These are phyloP conservation scores for Lasioglossum malachurum DNA, from an alignment of 2,888 invertebrate genomes.

Conservation along the genomic window DNA sequence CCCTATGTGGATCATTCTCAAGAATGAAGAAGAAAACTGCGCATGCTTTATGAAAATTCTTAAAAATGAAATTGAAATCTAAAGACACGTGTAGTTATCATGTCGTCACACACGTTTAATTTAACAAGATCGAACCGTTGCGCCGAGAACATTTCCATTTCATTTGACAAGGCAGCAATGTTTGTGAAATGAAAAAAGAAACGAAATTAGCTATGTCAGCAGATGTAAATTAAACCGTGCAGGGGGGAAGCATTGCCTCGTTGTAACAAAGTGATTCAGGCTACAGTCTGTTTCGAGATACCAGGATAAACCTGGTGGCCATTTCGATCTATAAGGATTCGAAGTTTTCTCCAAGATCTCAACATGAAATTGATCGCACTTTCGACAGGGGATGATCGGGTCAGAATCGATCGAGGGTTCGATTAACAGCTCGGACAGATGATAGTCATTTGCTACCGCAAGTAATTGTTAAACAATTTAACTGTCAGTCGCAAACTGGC, in stretches of 20 bases:
- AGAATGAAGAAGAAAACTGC: no score
- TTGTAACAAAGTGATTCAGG: background rate
- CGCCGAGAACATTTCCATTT: no score
- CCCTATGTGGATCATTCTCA: no score
- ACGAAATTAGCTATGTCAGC: no score
- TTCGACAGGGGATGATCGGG: background rate
- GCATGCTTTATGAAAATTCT: no score
- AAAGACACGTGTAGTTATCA: no score
- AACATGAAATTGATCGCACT: background rate
- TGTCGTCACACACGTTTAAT: no score
- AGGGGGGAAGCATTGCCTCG: background rate
- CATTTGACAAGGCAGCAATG: no score
- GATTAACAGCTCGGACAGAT: slow-evolving; percentile 29
- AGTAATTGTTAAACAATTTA: slow-evolving; percentile 44
- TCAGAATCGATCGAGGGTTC: background rate
- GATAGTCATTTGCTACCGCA: slow-evolving; percentile 13
- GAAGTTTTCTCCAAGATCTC: background rate
- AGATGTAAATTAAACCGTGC: background rate
- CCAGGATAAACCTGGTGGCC: background rate
- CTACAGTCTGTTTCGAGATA: background rate
- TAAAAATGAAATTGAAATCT: no score
- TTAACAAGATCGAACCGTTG: no score
- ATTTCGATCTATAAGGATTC: background rate
- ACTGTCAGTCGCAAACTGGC: slow-evolving; percentile 25
- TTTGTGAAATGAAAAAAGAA: no score